Conservation (phyloP, 2,113 vertebrate genomes). For the Aphyosemion australe region DNA sequence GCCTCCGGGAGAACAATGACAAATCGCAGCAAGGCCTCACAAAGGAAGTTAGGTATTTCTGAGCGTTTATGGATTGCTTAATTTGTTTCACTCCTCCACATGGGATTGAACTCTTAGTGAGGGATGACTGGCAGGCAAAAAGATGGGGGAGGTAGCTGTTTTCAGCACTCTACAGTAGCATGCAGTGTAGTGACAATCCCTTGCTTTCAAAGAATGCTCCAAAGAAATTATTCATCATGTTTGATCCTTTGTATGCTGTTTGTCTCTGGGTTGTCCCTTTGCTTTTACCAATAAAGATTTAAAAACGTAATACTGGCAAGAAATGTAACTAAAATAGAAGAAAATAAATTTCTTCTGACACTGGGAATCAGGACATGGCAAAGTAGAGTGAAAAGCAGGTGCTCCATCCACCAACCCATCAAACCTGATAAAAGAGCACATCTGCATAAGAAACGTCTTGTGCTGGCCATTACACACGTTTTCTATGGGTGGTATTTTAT, state of each 20-base stretch:
- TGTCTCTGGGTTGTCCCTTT: neutral
- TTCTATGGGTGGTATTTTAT: no score
- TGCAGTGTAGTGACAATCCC: constrained; percentile 11
- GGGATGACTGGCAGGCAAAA: constrained; percentile 51
- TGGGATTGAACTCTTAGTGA: constrained; percentile 44
- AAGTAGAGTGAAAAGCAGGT: no score
- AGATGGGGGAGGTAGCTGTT: constrained; percentile 11
- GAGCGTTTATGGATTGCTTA: constrained; percentile 55
- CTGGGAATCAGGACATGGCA: no score
- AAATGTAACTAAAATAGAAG: no score
- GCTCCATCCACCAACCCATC: no score
- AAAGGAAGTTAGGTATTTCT: constrained; percentile 39
- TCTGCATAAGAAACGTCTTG: no score
- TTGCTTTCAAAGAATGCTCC: neutral
- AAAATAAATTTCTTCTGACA: no score
- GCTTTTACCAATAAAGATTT: no score
- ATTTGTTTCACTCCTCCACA: constrained; percentile 55
- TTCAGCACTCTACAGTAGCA: constrained; percentile 22
- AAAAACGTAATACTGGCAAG: no score
- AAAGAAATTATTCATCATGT: constrained; percentile 13
- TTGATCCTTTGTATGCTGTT: constrained; percentile 13
- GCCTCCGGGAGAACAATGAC: constrained; percentile 39
- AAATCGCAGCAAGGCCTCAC: constrained; percentile 34
- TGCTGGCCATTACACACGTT: no score
- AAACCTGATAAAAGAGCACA: no score